phyloP scores from a whole-genome alignment of 2,113 vertebrate species.

The Archilochus colubris region DNA sequence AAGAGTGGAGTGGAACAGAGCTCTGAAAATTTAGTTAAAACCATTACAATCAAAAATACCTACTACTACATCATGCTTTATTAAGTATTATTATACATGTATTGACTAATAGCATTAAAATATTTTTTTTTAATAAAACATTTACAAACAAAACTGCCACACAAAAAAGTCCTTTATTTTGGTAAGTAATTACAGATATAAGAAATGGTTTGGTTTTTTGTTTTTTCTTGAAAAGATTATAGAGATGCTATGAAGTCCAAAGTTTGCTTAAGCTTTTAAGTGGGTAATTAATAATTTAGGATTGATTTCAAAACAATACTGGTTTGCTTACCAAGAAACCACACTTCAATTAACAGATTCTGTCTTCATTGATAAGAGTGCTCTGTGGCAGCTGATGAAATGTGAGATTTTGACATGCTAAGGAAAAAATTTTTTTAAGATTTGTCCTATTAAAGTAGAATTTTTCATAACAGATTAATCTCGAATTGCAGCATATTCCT shows the following conservation, averaged over 20 bases:
- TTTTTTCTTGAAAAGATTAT: background rate
- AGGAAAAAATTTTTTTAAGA: background rate
- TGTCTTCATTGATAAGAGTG: background rate
- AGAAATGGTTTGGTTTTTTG: background rate
- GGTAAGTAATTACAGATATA: background rate
- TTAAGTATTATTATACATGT: slow-evolving; percentile 78
- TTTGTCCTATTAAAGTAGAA: background rate
- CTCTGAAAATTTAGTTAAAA: slow-evolving; percentile 52
- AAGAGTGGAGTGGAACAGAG: slow-evolving; percentile 33
- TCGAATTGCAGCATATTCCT: background rate
- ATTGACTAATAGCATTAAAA: slow-evolving; percentile 72
- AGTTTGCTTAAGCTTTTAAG: background rate
- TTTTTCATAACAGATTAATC: background rate
- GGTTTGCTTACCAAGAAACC: background rate
- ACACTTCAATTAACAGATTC: background rate
- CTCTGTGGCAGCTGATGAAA: background rate
- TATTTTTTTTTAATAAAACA: slow-evolving; percentile 72
- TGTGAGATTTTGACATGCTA: background rate
- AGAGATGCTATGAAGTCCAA: background rate
- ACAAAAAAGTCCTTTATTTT: slow-evolving; percentile 15
- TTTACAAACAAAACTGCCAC: slow-evolving; percentile 63
- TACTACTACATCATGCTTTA: slow-evolving; percentile 53
- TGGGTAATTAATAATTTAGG: background rate
- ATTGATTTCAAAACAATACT: background rate
- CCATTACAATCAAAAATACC: slow-evolving; percentile 51